Percentiles rank a stretch among this genome's conserved stretches.
phyloP scores from a whole-genome alignment of 2,113 vertebrate species.

The Anarrhichthys ocellatus region DNA sequence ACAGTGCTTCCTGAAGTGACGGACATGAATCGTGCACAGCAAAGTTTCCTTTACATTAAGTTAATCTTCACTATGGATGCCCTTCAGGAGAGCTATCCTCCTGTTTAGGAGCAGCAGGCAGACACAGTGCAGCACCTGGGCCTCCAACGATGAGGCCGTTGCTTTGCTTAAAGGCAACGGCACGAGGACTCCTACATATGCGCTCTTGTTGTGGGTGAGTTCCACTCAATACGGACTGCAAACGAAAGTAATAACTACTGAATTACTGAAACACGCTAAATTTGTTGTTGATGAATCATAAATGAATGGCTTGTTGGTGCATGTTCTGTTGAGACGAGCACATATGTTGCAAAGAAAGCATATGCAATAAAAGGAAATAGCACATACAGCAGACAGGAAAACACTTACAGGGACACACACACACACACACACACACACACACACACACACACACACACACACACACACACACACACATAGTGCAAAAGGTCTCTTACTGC shows the following conservation, averaged over 20 bases:
- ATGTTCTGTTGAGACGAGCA: not conserved
- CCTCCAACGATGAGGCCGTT: too few species aligned
- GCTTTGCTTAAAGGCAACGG: too few species aligned
- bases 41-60: too few species aligned
- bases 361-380: not conserved
- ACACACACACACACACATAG: not conserved
- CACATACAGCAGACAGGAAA: not conserved
- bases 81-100: too few species aligned
- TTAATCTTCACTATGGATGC: too few species aligned
- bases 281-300: not conserved
- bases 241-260: not conserved
- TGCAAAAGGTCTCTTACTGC: conserved; percentile 5
- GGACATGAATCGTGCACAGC: too few species aligned
- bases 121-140: too few species aligned
- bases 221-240: not conserved
- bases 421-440: not conserved
- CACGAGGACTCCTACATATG: not conserved
- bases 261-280: not conserved
- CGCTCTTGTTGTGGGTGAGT: not conserved
- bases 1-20: too few species aligned
- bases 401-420: conserved; percentile 1
- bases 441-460: conserved; percentile 7
- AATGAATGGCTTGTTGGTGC: not conserved
- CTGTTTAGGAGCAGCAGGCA: too few species aligned
- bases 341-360: not conserved